phyloP scores from a whole-genome alignment of 2,113 vertebrate genomes.

The Chloebia gouldiae region DNA sequence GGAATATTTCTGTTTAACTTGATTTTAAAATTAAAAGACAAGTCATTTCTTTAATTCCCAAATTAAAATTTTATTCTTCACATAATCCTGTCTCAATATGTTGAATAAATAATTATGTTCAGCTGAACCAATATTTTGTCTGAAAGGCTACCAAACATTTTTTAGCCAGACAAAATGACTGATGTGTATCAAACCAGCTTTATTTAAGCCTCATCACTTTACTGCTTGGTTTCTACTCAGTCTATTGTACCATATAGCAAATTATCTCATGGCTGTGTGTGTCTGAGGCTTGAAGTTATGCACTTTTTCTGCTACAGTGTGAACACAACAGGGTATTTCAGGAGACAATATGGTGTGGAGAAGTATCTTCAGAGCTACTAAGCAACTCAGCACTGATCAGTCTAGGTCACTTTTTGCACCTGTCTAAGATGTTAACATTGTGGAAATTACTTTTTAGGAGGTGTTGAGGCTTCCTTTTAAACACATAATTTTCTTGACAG shows the following conservation, averaged over 20 bases:
- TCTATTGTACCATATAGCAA: background rate
- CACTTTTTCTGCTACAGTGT: too few relatives aligned
- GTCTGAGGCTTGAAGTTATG: background rate
- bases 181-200: background rate
- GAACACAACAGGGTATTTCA: background rate
- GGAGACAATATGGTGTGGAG: background rate
- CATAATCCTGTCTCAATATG: background rate
- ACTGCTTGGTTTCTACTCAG: background rate
- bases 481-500: background rate
- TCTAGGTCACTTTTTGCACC: background rate
- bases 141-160: background rate
- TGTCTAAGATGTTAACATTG: background rate
- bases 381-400: background rate
- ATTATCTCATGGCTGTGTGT: background rate
- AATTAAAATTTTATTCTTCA: background rate
- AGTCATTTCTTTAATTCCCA: background rate
- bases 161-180: background rate
- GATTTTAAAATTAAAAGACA: background rate
- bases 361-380: background rate
- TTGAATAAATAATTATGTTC: background rate
- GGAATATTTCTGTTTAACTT: background rate
- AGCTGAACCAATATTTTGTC: background rate
- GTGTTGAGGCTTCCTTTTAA: background rate
- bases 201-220: background rate
- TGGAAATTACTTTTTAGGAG: background rate